These are phyloP conservation scores for Misgurnus mizolepis DNA, from an alignment of 2,113 vertebrate species.

Conservation along the genomic window DNA sequence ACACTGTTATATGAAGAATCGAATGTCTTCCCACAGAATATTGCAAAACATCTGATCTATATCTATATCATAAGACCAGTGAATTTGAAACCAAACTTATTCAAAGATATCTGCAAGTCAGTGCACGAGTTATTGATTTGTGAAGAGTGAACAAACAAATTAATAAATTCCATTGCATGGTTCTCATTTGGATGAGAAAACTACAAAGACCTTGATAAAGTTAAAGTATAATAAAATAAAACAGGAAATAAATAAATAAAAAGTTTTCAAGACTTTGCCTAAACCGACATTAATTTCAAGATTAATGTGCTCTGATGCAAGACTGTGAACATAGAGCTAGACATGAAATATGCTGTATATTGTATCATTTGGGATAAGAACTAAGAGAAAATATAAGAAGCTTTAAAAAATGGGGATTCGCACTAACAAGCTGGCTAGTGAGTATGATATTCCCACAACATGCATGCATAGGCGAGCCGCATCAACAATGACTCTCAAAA, in stretches of 20 bases:
- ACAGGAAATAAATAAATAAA: background rate
- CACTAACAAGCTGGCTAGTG: conserved; percentile 7
- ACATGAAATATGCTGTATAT: background rate
- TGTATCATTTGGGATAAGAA: conserved; percentile 2
- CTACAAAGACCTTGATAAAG: background rate
- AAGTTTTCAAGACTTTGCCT: background rate
- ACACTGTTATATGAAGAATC: conserved; percentile 7
- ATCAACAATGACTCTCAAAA: conserved; percentile 25
- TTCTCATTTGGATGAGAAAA: background rate
- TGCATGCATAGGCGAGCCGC: background rate
- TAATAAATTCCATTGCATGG: background rate
- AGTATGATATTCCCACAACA: conserved; percentile 4
- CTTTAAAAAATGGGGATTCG: background rate
- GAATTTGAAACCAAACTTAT: background rate
- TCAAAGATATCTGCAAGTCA: conserved; percentile 3
- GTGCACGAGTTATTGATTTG: background rate
- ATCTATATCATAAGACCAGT: background rate
- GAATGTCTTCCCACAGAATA: background rate
- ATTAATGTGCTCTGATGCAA: conserved; percentile 27
- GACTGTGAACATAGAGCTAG: background rate
- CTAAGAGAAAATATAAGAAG: conserved; percentile 16
- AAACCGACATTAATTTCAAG: background rate
- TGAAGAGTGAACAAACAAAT: background rate
- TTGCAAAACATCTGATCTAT: background rate
- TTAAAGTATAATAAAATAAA: too few species aligned